Evolutionary conservation across 2,888 invertebrate species (phyloP).

Genomic region (Cryptocheilus praepositus): DNA sequence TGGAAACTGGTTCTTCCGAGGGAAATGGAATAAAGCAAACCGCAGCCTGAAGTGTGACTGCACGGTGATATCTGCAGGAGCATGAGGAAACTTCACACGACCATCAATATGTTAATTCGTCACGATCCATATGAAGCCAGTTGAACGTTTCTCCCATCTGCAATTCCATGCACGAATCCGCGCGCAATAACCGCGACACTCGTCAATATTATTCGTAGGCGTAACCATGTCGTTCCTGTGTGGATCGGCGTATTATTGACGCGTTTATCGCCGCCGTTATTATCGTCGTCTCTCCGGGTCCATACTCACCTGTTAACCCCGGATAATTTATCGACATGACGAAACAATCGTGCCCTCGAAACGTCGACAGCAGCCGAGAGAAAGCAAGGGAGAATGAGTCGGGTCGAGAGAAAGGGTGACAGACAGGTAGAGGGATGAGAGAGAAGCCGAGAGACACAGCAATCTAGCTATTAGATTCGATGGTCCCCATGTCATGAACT

Average conservation of each 20-base stretch:
- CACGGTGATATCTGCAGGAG: too few relatives aligned
- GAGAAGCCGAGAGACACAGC: slow-evolving; percentile 2
- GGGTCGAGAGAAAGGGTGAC: slow-evolving; percentile 19
- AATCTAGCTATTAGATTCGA: slow-evolving; percentile 20
- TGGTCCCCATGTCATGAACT: slow-evolving; percentile 35
- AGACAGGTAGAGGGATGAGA: slow-evolving; percentile 5
- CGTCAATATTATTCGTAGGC: slow-evolving; percentile 32
- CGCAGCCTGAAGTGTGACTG: too few relatives aligned
- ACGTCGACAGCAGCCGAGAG: slow-evolving; percentile 24
- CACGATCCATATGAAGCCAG: too few relatives aligned
- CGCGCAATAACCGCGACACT: slow-evolving; percentile 30
- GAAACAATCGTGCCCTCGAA: slow-evolving; percentile 43
- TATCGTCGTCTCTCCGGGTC: slow-evolving; percentile 46
- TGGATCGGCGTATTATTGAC: slow-evolving; percentile 42
- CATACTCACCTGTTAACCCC: slow-evolving; percentile 56
- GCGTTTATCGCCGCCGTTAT: slow-evolving; percentile 53
- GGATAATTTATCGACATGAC: slow-evolving; percentile 52
- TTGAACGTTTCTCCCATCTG: slow-evolving; percentile 21
- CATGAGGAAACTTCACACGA: too few relatives aligned
- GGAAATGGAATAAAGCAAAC: too few relatives aligned
- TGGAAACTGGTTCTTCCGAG: too few relatives aligned
- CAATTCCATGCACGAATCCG: slow-evolving; percentile 16
- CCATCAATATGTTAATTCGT: too few relatives aligned
- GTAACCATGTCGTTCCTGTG: slow-evolving; percentile 21
- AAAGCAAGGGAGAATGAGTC: not conserved